These are phyloP conservation scores for Neodiprion pinetum DNA, from an alignment of 1,140 invertebrate species.

Conservation along the genomic window DNA sequence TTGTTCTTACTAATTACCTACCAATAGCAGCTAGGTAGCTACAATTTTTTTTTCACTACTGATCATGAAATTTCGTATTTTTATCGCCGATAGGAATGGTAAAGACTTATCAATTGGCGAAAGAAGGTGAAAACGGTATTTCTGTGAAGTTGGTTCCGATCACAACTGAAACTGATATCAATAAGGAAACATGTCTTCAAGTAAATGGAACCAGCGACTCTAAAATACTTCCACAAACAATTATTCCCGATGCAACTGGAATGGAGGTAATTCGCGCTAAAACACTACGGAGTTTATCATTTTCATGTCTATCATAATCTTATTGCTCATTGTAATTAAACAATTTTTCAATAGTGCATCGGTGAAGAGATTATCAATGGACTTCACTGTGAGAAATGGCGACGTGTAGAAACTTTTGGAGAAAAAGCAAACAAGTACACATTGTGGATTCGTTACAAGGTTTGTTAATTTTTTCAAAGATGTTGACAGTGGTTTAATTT, in stretches of 20 bases:
- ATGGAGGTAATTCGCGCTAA: constrained; percentile 69
- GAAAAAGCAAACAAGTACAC: constrained; percentile 89
- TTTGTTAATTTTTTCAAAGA: constrained; percentile 35
- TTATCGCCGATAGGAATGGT: constrained; percentile 71
- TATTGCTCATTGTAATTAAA: constrained; percentile 6
- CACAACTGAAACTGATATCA: constrained; percentile 76
- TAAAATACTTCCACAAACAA: constrained; percentile 74
- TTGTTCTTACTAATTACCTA: not conserved
- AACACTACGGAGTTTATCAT: too few species aligned
- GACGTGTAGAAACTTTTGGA: constrained; percentile 69
- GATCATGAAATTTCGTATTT: constrained; percentile 19
- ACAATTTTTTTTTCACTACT: not conserved
- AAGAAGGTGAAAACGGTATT: constrained; percentile 72
- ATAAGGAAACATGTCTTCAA: constrained; percentile 82
- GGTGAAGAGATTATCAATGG: constrained; percentile 73
- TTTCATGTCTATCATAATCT: not conserved
- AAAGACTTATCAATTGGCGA: constrained; percentile 82
- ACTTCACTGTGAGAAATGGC: constrained; percentile 77
- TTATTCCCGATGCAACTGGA: constrained; percentile 82
- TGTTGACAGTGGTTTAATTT: too few species aligned
- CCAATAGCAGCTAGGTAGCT: too few species aligned
- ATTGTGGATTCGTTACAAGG: constrained; percentile 80
- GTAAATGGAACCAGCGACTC: constrained; percentile 77
- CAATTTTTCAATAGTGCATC: constrained; percentile 45
- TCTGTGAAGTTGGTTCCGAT: constrained; percentile 87